Evolutionary conservation across 1,140 invertebrate genomes (phyloP), one percentile per base, ranked within the genome.

Genomic region (Papilio aristodemus): DNA sequence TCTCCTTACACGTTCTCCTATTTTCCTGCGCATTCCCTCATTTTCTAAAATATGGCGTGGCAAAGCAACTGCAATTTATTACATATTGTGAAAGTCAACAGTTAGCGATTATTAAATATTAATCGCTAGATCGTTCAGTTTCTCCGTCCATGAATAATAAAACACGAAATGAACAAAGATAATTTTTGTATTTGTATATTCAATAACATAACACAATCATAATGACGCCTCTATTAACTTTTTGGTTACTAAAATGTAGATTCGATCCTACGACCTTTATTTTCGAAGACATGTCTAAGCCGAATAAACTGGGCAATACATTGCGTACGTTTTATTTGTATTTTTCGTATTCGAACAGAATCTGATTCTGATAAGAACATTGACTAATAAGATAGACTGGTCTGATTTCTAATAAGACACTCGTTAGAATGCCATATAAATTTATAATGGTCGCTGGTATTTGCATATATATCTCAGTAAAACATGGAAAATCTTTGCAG

Each of bases 401-500:
- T 27, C 38, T 64, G 60, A 66, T 46, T 43, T 66, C 63, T 66
- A 19, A 66, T 66, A 66, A 66, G 63, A 66, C 63, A 46, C 39
- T 66, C 25, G 63, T 66, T 66, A 50, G 63, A 66, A 66, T 66
- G 19, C 63, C 63, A 50, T 66, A 66, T 66, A 66, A 50, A 66
- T 46, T 46, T 66, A 66, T 66, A 66, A 66, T 46, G 63, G 14
- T 50, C 22, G 25, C 41, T 66, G 41, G 10, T 17, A 66, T 66
- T 66, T 66, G 41, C 63, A 66, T 66, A 66, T 10, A 54, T 46
- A 66, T 66, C 63, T 66, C 32, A 32, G 63, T 27, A 66, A 66
- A 66, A 66, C 63, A 66, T 50, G 63, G 63, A 66, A 66, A 66
- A 66, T 66, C 63, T 46, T 17, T 66, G 63, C 63, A 66, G 63